Evolutionary conservation across 2,888 invertebrate genomes (phyloP).

Genomic region (Rhabditoides inermis): DNA sequence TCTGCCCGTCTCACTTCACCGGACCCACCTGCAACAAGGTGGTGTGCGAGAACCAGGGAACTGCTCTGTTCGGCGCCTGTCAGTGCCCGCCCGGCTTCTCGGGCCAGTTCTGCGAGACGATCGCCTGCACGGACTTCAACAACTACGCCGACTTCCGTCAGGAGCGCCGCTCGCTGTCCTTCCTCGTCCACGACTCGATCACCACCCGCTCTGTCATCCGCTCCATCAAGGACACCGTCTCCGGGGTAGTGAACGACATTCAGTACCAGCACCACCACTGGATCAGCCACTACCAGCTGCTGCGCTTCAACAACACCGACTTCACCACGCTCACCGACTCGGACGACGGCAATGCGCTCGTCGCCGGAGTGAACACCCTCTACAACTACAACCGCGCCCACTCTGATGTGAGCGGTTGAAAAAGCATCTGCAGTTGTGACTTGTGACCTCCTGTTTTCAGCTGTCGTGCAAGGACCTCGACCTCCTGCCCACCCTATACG

Average conservation of each 20-base stretch:
- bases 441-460: conserved; percentile 1
- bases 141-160: conserved; percentile 11
- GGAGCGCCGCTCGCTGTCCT: conserved; percentile 18
- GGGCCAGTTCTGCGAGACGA: conserved; percentile 24
- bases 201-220: conserved; percentile 19
- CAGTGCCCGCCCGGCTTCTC: conserved; percentile 21
- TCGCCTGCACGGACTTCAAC: conserved; percentile 15
- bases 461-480: conserved; percentile 19
- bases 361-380: conserved; percentile 2
- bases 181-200: conserved; percentile 24
- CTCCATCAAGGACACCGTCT: conserved; percentile 20
- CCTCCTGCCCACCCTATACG: conserved; percentile 17
- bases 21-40: conserved; percentile 24
- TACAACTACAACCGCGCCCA: conserved; percentile 5
- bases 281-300: conserved; percentile 23
- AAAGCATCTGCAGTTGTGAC: neutral
- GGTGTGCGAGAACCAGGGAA: conserved; percentile 20
- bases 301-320: conserved; percentile 21
- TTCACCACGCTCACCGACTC: conserved; percentile 1
- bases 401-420: conserved; percentile 7
- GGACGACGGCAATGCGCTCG: conserved; percentile 3
- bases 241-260: conserved; percentile 23
- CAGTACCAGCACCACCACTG: conserved; percentile 20
- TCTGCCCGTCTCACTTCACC: conserved; percentile 22
- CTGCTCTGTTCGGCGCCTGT: conserved; percentile 19